Evolutionary conservation across 2,113 vertebrate species (phyloP).

Genomic region (Aphyosemion australe): DNA sequence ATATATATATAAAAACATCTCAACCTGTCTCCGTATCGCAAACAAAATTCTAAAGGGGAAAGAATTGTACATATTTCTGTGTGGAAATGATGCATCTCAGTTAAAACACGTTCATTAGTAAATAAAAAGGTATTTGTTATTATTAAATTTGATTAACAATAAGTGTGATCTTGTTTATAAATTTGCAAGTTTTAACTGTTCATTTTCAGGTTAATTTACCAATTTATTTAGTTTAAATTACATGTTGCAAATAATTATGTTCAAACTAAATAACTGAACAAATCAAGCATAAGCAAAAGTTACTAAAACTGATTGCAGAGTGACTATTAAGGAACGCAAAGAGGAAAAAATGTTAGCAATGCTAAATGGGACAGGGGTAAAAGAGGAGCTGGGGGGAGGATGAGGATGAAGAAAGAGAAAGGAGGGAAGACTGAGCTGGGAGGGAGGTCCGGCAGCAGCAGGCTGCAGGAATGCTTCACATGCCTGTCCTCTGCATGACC

Average conservation of each 20-base stretch:
- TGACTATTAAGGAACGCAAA: neutral
- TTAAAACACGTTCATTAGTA: no score
- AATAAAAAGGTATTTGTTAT: no score
- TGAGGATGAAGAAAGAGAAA: slow-evolving; percentile 34
- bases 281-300: neutral
- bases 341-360: slow-evolving; percentile 15
- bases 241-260: no score
- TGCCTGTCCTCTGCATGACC: slow-evolving; percentile 76
- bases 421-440: slow-evolving; percentile 31
- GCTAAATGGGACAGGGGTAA: slow-evolving; percentile 23
- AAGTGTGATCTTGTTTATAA: no score
- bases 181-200: no score
- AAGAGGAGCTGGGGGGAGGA: slow-evolving; percentile 30
- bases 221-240: no score
- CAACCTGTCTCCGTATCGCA: neutral
- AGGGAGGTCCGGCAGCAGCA: slow-evolving; percentile 56
- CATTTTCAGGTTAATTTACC: no score
- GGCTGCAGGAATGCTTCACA: slow-evolving; percentile 74
- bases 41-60: neutral
- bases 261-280: no score
- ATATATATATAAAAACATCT: neutral
- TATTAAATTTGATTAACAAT: no score
- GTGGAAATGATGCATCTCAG: no score
- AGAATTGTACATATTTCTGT: neutral
- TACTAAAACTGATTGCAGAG: neutral